phyloP scores from a whole-genome alignment of 2,113 vertebrate species.

The Ginglymostoma cirratum region DNA sequence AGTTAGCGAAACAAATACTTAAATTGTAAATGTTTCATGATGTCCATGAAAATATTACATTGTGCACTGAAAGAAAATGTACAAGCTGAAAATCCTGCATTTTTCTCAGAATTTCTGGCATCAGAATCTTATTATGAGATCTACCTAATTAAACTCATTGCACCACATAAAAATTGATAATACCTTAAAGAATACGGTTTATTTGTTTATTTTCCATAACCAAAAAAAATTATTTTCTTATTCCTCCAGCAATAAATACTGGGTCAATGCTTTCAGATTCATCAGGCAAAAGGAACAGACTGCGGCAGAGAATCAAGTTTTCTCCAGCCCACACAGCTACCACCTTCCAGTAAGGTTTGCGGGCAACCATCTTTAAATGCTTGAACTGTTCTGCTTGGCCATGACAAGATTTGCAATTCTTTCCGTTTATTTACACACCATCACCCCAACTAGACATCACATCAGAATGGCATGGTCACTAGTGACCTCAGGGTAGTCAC shows the following conservation, averaged over 20 bases:
- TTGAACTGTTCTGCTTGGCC: constrained; percentile 72
- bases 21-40: not conserved
- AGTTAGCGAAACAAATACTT: constrained; percentile 4
- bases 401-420: constrained; percentile 79
- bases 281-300: constrained; percentile 55
- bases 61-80: not conserved
- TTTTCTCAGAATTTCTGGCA: not conserved
- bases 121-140: not conserved
- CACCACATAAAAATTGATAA: not conserved
- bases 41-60: not conserved
- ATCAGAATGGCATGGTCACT: constrained; percentile 64
- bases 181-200: constrained; percentile 45
- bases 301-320: constrained; percentile 48
- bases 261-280: constrained; percentile 67
- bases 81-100: constrained; percentile 9
- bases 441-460: constrained; percentile 83
- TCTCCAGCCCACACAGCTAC: constrained; percentile 57
- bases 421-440: constrained; percentile 90
- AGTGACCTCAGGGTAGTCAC: constrained; percentile 78
- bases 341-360: constrained; percentile 77
- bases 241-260: constrained; percentile 61
- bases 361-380: constrained; percentile 84
- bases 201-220: constrained; percentile 58
- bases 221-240: constrained; percentile 57
- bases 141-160: not conserved